phyloP scores from a whole-genome alignment of 2,113 vertebrate species.

The Oxyura jamaicensis region DNA sequence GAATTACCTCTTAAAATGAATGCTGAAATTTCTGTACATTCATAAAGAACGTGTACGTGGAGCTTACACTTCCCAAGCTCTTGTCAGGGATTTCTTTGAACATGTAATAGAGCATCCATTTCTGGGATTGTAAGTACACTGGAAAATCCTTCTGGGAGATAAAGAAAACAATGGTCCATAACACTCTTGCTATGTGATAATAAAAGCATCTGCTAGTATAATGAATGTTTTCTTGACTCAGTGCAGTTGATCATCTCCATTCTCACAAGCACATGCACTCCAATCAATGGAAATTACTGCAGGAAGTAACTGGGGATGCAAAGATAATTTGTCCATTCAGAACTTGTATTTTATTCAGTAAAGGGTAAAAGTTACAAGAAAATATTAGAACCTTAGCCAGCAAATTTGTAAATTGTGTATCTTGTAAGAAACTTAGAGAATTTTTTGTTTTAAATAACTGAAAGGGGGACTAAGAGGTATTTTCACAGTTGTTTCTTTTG shows the following conservation, averaged over 20 bases:
- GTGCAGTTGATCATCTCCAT: slow-evolving; percentile 21
- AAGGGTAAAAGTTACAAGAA: not conserved
- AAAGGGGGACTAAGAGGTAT: not conserved
- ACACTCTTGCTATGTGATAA: slow-evolving; percentile 3
- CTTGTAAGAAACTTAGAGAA: not conserved
- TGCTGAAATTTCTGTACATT: not conserved
- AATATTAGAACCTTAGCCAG: not conserved
- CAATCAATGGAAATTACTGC: slow-evolving; percentile 30
- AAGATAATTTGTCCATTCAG: not conserved
- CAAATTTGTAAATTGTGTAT: not conserved
- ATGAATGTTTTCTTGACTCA: slow-evolving; percentile 36
- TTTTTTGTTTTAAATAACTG: not conserved
- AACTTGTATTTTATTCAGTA: slow-evolving; percentile 6
- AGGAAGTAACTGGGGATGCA: not conserved
- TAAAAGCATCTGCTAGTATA: slow-evolving; percentile 43
- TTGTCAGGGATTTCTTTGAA: slow-evolving; percentile 5
- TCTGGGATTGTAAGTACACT: not conserved
- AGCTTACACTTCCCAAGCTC: not conserved
- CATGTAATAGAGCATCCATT: not conserved
- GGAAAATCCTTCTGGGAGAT: slow-evolving; percentile 21
- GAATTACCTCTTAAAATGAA: not conserved
- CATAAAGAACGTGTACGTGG: not conserved
- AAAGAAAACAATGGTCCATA: slow-evolving; percentile 20
- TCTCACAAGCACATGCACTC: not conserved
- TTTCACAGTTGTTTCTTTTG: not conserved